These are phyloP conservation scores for Hycleus phaleratus DNA, from an alignment of 1,140 invertebrate species.

Conservation along the genomic window DNA sequence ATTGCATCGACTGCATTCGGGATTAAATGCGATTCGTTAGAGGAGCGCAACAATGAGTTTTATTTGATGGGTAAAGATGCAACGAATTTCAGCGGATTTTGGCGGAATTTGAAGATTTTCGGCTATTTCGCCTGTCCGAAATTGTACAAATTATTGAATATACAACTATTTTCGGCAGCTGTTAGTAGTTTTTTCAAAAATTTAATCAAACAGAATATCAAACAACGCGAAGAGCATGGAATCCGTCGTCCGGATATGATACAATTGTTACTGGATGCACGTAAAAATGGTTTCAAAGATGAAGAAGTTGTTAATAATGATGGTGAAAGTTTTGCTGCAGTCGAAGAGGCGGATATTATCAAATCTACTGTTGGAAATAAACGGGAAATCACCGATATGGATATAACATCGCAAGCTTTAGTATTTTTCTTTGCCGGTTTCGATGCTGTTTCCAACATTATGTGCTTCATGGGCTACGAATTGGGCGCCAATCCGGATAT, in stretches of 20 bases:
- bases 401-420: constrained; percentile 35
- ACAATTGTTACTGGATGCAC: constrained; percentile 38
- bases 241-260: constrained; percentile 18
- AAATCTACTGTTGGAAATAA: background rate
- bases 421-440: constrained; percentile 39
- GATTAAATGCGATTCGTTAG: too few relatives aligned
- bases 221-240: background rate
- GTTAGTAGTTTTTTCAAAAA: constrained; percentile 1
- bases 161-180: background rate
- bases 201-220: constrained; percentile 29
- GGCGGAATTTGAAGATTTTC: background rate
- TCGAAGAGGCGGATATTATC: constrained; percentile 25
- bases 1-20: too few relatives aligned
- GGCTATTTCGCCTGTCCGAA: background rate
- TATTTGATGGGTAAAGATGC: constrained; percentile 35
- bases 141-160: background rate
- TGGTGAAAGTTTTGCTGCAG: constrained; percentile 42
- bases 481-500: constrained; percentile 48
- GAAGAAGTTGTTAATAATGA: constrained; percentile 33
- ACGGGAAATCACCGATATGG: background rate
- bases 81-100: constrained; percentile 1
- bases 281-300: constrained; percentile 24
- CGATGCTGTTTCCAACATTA: constrained; percentile 35
- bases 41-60: too few relatives aligned
- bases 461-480: constrained; percentile 37